Evolutionary conservation across 2,113 vertebrate genomes (phyloP).

Genomic region (Limnothrissa miodon): DNA sequence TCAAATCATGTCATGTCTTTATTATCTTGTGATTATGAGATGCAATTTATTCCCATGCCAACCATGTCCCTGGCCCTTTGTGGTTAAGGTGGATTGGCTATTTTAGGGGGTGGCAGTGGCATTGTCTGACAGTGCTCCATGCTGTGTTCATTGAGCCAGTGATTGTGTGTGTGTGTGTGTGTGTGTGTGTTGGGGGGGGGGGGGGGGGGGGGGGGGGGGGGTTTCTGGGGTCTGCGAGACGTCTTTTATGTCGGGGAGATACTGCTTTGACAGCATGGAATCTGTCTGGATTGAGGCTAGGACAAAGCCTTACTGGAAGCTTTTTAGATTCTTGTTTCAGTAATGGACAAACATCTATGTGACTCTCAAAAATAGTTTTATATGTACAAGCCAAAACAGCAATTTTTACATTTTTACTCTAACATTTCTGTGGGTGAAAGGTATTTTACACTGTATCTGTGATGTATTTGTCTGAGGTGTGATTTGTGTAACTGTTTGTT

Average conservation of each 20-base stretch:
- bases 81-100: background rate
- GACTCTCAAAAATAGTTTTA: background rate
- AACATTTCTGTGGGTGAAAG: too few species aligned
- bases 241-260: background rate
- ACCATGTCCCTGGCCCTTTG: background rate
- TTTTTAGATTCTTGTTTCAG: background rate
- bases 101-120: background rate
- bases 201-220: too few species aligned
- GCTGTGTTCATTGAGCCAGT: background rate
- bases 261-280: background rate
- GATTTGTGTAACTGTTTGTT: too few species aligned
- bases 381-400: too few species aligned
- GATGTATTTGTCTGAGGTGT: too few species aligned
- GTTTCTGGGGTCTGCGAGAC: background rate
- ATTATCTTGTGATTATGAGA: background rate
- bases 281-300: background rate
- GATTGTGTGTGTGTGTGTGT: too few species aligned
- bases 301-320: background rate
- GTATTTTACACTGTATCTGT: too few species aligned
- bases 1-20: slow-evolving; percentile 5
- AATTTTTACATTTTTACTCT: too few species aligned
- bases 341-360: background rate
- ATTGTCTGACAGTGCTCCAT: background rate
- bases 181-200: too few species aligned
- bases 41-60: slow-evolving; percentile 19